These are phyloP conservation scores for Frankliniella fusca DNA, from an alignment of 2,888 invertebrate species.

Conservation along the genomic window DNA sequence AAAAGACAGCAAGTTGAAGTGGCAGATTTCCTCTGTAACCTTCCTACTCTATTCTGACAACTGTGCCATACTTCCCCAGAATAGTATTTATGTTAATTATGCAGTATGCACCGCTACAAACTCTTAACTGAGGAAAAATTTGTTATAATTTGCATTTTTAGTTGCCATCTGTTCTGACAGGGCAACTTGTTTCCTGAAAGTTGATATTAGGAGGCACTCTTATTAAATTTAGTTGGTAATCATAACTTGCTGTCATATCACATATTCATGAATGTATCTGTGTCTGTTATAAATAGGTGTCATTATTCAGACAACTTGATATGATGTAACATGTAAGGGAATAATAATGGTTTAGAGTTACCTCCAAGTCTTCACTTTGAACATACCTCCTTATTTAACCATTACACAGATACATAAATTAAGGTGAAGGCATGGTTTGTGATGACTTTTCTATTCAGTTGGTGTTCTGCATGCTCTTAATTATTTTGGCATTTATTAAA, in stretches of 20 bases:
- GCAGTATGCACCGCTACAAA: neutral
- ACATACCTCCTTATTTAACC: neutral
- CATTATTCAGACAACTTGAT: neutral
- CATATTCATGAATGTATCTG: neutral
- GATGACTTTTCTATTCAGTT: too few relatives aligned
- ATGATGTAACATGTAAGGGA: constrained; percentile 17
- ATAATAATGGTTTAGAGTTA: constrained; percentile 20
- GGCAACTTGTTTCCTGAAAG: neutral
- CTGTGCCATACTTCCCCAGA: constrained; percentile 17
- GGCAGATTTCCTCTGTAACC: neutral
- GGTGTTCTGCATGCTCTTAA: too few relatives aligned
- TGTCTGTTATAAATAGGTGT: neutral
- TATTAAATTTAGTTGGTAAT: neutral
- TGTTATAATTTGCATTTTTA: neutral
- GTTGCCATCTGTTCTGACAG: neutral
- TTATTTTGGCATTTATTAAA: too few relatives aligned
- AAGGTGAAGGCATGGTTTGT: neutral
- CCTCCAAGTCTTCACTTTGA: constrained; percentile 1
- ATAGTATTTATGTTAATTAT: constrained; percentile 10
- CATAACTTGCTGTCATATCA: constrained; percentile 14
- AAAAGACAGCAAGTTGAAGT: neutral
- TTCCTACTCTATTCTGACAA: neutral
- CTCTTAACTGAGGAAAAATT: neutral
- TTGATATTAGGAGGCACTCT: constrained; percentile 6
- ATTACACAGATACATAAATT: neutral